A percentile compares a stretch with the other conserved stretches of the same genome.
Conservation (phyloP, 2,797 vertebrate species). For the Aldrovandia affinis region DNA sequence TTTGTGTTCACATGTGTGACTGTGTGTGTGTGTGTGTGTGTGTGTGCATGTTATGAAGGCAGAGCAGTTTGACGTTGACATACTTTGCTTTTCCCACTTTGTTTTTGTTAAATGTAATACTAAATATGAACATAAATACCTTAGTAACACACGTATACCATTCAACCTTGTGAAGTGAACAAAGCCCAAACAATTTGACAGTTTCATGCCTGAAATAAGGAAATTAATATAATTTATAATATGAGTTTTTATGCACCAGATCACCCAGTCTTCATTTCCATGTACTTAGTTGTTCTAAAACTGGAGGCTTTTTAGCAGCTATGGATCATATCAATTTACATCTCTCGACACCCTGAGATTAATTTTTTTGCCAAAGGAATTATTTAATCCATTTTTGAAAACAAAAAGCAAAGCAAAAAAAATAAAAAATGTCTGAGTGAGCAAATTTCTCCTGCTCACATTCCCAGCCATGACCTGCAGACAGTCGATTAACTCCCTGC, state of each 20-base stretch:
- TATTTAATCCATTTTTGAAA: background rate
- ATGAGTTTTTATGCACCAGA: background rate
- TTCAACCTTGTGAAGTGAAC: constrained; percentile 42
- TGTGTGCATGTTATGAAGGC: background rate
- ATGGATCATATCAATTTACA: constrained; percentile 1
- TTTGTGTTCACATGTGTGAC: background rate
- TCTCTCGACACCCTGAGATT: background rate
- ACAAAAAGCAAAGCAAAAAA: constrained; percentile 19
- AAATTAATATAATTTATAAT: background rate
- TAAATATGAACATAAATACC: background rate
- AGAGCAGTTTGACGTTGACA: too few species aligned
- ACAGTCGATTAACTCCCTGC: background rate
- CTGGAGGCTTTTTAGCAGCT: background rate
- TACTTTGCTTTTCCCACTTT: too few species aligned
- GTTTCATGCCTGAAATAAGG: constrained; percentile 50
- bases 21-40: too few species aligned
- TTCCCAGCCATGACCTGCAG: background rate
- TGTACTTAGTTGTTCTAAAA: background rate
- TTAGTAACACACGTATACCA: background rate
- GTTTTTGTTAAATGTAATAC: background rate
- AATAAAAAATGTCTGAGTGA: background rate
- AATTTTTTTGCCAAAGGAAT: background rate
- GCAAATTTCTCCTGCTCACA: background rate
- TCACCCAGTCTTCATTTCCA: background rate
- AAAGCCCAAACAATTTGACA: constrained; percentile 55